Evolutionary conservation across 2,113 vertebrate species (phyloP), one percentile per base, ranked within the genome.

Genomic region (Bostrychus sinensis): DNA sequence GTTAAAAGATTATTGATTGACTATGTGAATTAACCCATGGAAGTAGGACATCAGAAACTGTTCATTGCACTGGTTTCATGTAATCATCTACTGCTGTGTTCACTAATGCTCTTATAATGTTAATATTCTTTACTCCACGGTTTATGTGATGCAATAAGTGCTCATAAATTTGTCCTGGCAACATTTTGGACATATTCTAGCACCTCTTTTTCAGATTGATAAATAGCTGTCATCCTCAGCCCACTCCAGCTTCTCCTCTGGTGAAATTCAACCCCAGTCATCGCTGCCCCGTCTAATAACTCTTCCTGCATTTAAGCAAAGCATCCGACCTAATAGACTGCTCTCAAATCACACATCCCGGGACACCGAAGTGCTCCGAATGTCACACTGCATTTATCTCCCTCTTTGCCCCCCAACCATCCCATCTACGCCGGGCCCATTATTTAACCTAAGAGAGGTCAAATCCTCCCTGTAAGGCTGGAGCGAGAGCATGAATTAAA

Each of bases 381-480:
- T 86, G 89, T 89, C 88, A 87, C 85, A 80, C 62, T 41, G 80
- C 83, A 91, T 89, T 86, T 87, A 83, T 89, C 84, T 88, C 57
- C 73, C 71, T 20, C 65, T 73, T 48, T 73, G 61, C 72, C 78
- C 86, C 70, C 70, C 59, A 38, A 70, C 79, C 71, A 65, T 66
- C 53, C 81, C 74, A 71, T 84, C 80, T 70, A 77, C 42, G 23
- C 56, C 53, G 70, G 66, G 82, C 78, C 78, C 78, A 86, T 87
- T 90, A 82, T 88, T 86, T 89, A 89, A 89, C 84, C 81, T 81
- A 76, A 74, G 78, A 82, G 81, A 85, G 89, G 89, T 88, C 87
- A 89, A 79, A 89, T 67, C 75, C 80, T 82, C 81, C 77, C 81
- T 67, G 61, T 72, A 82, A 83, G 56, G 75, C 77, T 65, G 12